A percentile compares a stretch with the other conserved stretches of the same genome.
Evolutionary conservation across 1,140 invertebrate species (phyloP).

Genomic region (Saccostrea glomerata): DNA sequence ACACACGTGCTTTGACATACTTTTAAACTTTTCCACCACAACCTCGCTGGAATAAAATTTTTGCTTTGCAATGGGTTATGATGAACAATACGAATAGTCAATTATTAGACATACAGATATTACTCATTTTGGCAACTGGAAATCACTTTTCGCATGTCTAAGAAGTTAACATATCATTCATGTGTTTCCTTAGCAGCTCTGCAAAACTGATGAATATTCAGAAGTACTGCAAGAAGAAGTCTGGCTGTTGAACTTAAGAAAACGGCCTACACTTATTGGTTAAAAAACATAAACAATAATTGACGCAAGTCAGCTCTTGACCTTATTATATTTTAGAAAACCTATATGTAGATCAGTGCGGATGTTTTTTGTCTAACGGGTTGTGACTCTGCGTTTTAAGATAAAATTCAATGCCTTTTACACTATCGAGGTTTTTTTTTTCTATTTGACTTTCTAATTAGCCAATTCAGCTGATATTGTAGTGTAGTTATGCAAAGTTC

Average conservation of each 20-base stretch:
- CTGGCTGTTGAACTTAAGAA: not conserved
- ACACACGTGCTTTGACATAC: not conserved
- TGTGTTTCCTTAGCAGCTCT: not conserved
- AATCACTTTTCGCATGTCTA: no score
- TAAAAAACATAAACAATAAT: constrained; percentile 25
- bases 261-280: not conserved
- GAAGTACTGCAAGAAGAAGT: not conserved
- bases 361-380: not conserved
- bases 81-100: not conserved
- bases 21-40: constrained; percentile 2
- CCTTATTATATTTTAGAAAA: not conserved
- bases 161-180: no score
- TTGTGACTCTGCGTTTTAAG: not conserved
- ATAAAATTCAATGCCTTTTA: not conserved
- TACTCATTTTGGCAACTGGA: not conserved
- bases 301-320: not conserved
- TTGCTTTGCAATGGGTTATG: not conserved
- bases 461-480: not conserved
- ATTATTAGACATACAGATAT: not conserved
- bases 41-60: not conserved
- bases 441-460: constrained; percentile 12
- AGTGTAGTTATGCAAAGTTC: not conserved
- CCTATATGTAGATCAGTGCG: not conserved
- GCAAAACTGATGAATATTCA: constrained; percentile 1
- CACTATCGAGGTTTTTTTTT: not conserved